Base-by-base conservation (phyloP, 1,140 invertebrate species). In the Uloborus diversus region DNA sequence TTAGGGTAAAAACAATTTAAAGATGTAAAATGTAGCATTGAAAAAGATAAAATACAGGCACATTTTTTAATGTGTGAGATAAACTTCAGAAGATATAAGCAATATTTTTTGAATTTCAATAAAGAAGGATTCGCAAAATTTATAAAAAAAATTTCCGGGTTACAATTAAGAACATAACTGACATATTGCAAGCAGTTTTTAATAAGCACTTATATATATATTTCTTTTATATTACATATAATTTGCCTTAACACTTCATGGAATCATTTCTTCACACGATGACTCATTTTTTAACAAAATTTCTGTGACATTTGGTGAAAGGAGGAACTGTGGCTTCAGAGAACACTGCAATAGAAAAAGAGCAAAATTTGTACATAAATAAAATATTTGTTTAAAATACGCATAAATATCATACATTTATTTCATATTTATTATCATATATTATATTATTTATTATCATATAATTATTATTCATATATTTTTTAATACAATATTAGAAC, bases 241-340 rank as follows among this genome's bases (percentile, higher is more conserved):
- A n/a, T n/a, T n/a, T n/a, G n/a, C n/a, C n/a, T 20, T 23, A 73
- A 62, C 14, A 42, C 37, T 28, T 70, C 62, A 79, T 37, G 76
- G 35, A 79, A 62, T 79, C 76, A 79, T 79, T 70, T 79, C 76
- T 62, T 79, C 76, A 62, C 32, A 49, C n/a, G 76, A 61, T 69
- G 76, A 51, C 32, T 79, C 76, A 62, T 35, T 79, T 28, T 79
- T 69, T 69, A 70, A n/a, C 61, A 79, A 69, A 79, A 47, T 69
- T 28, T 61, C 20, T 51, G 76, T 61, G 27, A 62, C 57, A 62
- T 69, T 79, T 69, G 76, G 57, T 37, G 76, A 49, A 17, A 68
- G 28, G 42, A 69, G 76, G 28, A 69, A 61, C 37, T 61, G 66
- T 62, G 59, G 76, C 1, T 47, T n/a, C 61, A 14, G 53, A 47